Evolutionary conservation across 2,113 vertebrate genomes (phyloP).

Genomic region (Nematolebias whitei): DNA sequence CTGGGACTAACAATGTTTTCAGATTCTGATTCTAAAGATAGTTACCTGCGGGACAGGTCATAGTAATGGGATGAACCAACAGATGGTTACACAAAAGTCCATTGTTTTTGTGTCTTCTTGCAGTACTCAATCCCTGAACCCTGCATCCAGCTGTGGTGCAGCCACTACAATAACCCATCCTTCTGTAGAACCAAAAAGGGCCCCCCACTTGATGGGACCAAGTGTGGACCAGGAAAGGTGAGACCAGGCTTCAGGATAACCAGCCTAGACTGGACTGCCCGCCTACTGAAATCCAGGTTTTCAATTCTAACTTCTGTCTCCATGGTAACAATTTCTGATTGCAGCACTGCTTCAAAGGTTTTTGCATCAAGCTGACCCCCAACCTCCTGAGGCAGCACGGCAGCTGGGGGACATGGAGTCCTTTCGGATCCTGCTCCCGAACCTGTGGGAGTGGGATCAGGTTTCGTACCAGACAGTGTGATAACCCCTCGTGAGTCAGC

Average conservation of each 20-base stretch:
- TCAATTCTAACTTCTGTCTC: neutral
- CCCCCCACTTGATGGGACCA: conserved; percentile 94
- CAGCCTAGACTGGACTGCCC: no score
- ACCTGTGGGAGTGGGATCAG: conserved; percentile 91
- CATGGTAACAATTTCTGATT: conserved; percentile 22
- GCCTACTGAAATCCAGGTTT: no score
- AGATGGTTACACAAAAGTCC: no score
- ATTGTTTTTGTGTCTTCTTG: conserved; percentile 29
- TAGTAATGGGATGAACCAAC: no score
- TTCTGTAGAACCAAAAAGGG: conserved; percentile 98
- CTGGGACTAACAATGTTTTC: no score
- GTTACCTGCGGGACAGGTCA: no score
- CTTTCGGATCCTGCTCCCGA: conserved; percentile 90
- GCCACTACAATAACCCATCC: conserved; percentile 93
- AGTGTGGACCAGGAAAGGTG: conserved; percentile 92
- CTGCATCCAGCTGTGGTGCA: conserved; percentile 97
- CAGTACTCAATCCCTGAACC: conserved; percentile 93
- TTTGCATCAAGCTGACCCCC: conserved; percentile 92
- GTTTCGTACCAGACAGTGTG: conserved; percentile 89
- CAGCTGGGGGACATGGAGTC: conserved; percentile 92
- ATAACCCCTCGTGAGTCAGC: conserved; percentile 90
- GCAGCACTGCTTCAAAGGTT: conserved; percentile 96
- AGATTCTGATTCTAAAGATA: no score
- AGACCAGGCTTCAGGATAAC: neutral
- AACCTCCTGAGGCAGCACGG: conserved; percentile 94